Evolutionary conservation across 2,797 vertebrate genomes (phyloP).

Genomic region (Antennarius maculatus): DNA sequence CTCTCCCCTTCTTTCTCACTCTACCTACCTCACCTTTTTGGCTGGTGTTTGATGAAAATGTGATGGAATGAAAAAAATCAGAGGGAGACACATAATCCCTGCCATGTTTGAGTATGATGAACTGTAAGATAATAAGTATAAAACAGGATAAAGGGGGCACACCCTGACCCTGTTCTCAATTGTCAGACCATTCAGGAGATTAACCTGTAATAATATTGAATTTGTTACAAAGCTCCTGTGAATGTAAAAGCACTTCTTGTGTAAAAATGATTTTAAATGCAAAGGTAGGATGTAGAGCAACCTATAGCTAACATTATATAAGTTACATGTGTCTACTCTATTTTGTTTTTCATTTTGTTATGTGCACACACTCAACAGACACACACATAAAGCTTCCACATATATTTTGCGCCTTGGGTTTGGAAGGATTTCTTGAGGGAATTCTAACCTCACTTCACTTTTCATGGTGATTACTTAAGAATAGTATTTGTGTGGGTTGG

Average conservation of each 20-base stretch:
- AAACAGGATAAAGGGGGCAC: slow-evolving; percentile 31
- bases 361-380: not conserved
- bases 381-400: too few relatives aligned
- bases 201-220: slow-evolving; percentile 42
- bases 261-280: slow-evolving; percentile 8
- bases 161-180: slow-evolving; percentile 26
- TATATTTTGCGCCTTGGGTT: too few relatives aligned
- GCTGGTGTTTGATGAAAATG: slow-evolving; percentile 59
- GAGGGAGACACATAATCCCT: slow-evolving; percentile 24
- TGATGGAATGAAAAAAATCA: slow-evolving; percentile 38
- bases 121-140: slow-evolving; percentile 33
- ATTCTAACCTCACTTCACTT: slow-evolving; percentile 10
- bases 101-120: slow-evolving; percentile 9
- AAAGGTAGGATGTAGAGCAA: slow-evolving; percentile 15
- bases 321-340: slow-evolving; percentile 10
- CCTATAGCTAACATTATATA: slow-evolving; percentile 8
- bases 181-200: slow-evolving; percentile 33
- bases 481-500: too few relatives aligned
- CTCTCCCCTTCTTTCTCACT: slow-evolving; percentile 35
- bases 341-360: slow-evolving; percentile 17
- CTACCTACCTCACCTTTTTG: slow-evolving; percentile 58
- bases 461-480: not conserved
- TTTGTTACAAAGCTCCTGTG: slow-evolving; percentile 35
- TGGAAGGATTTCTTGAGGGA: not conserved
- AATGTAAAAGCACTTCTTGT: not conserved